These are phyloP conservation scores for Halcyon senegalensis DNA, from an alignment of 2,113 vertebrate species.

Conservation along the genomic window DNA sequence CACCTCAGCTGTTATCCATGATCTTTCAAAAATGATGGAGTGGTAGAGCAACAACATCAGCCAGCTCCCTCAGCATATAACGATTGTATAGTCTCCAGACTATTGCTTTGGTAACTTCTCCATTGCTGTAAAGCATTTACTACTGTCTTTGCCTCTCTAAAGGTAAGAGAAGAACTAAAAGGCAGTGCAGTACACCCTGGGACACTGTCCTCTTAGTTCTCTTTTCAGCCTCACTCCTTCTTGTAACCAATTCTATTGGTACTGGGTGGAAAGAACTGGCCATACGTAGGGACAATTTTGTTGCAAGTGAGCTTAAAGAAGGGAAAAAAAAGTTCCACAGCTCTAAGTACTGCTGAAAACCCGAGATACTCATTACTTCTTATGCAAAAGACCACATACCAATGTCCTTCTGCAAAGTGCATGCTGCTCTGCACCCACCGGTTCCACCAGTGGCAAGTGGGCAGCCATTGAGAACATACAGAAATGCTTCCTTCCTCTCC, in stretches of 20 bases:
- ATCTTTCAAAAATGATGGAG: too few species aligned
- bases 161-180: background rate
- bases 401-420: background rate
- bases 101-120: background rate
- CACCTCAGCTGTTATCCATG: too few species aligned
- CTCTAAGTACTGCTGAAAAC: background rate
- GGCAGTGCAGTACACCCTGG: background rate
- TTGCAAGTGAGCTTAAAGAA: background rate
- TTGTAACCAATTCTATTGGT: background rate
- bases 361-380: background rate
- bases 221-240: background rate
- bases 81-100: too few species aligned
- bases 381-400: background rate
- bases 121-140: background rate
- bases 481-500: background rate
- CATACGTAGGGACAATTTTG: background rate
- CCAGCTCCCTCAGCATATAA: too few species aligned
- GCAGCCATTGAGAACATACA: background rate
- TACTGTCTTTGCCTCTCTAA: background rate
- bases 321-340: background rate
- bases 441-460: background rate
- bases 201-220: fast-evolving
- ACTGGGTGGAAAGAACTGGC: background rate
- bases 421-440: background rate
- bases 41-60: too few species aligned